These are phyloP conservation scores for Pseudomyrmex dendroicus DNA, from an alignment of 1,140 invertebrate genomes.

Conservation along the genomic window DNA sequence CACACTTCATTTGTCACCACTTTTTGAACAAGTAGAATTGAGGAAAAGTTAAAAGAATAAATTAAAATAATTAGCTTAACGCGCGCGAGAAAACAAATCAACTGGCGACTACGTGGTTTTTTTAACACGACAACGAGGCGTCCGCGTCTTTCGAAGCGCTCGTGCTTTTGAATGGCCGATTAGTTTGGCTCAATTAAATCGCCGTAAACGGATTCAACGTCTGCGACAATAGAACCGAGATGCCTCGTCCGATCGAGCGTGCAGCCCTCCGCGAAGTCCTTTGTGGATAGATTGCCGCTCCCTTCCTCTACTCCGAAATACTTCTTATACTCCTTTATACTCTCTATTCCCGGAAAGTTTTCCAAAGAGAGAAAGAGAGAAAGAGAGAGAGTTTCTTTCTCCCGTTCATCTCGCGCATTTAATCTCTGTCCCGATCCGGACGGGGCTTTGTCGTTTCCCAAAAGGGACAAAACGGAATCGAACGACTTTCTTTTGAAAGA, in stretches of 20 bases:
- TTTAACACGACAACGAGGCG: not conserved
- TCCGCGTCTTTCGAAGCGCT: constrained; percentile 10
- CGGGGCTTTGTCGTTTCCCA: constrained; percentile 49
- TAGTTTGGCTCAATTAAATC: constrained; percentile 74
- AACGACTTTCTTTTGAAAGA: constrained; percentile 22
- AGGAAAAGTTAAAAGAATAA: too few species aligned
- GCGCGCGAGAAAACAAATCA: not conserved
- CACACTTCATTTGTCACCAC: not conserved
- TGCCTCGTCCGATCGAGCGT: constrained; percentile 69
- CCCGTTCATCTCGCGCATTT: constrained; percentile 41
- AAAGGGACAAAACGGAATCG: constrained; percentile 14
- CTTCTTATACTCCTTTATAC: constrained; percentile 69
- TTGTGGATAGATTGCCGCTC: constrained; percentile 49
- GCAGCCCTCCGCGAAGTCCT: constrained; percentile 51
- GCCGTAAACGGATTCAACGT: constrained; percentile 65
- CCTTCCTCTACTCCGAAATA: constrained; percentile 27
- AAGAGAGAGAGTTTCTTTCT: constrained; percentile 42
- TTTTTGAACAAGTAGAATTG: not conserved
- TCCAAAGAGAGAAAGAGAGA: constrained; percentile 29
- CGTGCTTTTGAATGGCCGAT: constrained; percentile 70
- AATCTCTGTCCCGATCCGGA: constrained; percentile 50
- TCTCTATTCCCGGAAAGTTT: constrained; percentile 65
- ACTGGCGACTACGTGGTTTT: constrained; percentile 12
- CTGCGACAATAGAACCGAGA: constrained; percentile 55
- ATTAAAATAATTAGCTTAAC: constrained; percentile 7